These are phyloP conservation scores for Cephalotes varians DNA, from an alignment of 2,888 invertebrate genomes.

Conservation along the genomic window DNA sequence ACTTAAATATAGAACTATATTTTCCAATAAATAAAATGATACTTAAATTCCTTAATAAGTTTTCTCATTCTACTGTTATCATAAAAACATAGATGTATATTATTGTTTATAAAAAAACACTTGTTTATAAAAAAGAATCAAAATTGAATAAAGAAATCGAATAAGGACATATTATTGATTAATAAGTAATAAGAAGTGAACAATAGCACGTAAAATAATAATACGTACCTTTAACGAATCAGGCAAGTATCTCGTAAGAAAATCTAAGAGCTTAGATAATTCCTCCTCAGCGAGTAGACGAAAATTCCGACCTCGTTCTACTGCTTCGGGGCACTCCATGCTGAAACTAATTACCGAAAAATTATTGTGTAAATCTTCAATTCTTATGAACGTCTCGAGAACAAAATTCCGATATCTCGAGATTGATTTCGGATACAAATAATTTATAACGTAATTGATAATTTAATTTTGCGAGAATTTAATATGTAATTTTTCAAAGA, in stretches of 20 bases:
- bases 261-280: slow-evolving; percentile 93
- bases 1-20: neutral
- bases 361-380: slow-evolving; percentile 54
- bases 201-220: neutral
- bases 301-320: slow-evolving; percentile 89
- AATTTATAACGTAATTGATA: neutral
- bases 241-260: slow-evolving; percentile 93
- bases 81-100: neutral
- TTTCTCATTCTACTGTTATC: neutral
- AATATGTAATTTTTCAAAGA: slow-evolving; percentile 12
- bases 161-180: neutral
- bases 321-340: slow-evolving; percentile 83
- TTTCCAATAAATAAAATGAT: neutral
- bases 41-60: neutral
- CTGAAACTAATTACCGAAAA: slow-evolving; percentile 76
- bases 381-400: neutral
- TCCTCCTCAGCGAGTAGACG: slow-evolving; percentile 95
- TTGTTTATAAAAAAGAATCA: neutral
- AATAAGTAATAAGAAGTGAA: no score
- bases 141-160: neutral
- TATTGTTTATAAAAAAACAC: no score
- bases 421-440: neutral
- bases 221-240: slow-evolving; percentile 93
- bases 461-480: slow-evolving; percentile 10
- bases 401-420: neutral